Conservation (phyloP, 2,797 vertebrate genomes). For the Rhinichthys osculus region DNA sequence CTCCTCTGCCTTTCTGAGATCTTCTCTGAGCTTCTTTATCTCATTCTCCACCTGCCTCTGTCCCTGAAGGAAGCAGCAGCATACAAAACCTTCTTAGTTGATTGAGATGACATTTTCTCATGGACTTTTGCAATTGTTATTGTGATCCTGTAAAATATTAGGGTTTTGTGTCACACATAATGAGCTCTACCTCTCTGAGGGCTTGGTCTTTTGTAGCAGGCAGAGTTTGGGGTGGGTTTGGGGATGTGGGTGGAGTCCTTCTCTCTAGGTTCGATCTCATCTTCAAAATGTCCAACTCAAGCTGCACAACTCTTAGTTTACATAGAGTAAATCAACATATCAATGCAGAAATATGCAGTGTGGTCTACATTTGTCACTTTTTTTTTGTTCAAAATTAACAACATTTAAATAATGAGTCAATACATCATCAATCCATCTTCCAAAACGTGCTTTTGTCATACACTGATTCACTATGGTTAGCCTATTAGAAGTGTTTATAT, state of each 20-base stretch:
- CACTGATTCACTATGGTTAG: too few relatives aligned
- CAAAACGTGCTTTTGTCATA: too few relatives aligned
- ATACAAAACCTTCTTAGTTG: neutral
- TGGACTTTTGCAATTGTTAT: neutral
- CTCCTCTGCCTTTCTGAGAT: slow-evolving; percentile 69
- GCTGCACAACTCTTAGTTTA: slow-evolving; percentile 71
- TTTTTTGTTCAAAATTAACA: too few relatives aligned
- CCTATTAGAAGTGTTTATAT: too few relatives aligned
- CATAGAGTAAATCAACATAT: neutral
- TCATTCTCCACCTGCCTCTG: slow-evolving; percentile 67
- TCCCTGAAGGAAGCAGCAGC: slow-evolving; percentile 53
- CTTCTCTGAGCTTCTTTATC: slow-evolving; percentile 66
- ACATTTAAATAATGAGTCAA: too few relatives aligned
- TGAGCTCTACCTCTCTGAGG: slow-evolving; percentile 58
- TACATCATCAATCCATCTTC: too few relatives aligned
- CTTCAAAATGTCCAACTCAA: slow-evolving; percentile 76
- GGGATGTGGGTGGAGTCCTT: slow-evolving; percentile 12
- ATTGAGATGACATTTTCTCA: too few relatives aligned
- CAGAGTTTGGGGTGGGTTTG: slow-evolving; percentile 48
- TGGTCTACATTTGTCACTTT: neutral
- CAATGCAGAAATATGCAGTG: too few relatives aligned
- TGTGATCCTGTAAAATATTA: neutral
- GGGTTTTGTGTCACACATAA: neutral
- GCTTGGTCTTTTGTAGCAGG: slow-evolving; percentile 62
- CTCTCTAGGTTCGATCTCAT: slow-evolving; percentile 68